These are phyloP conservation scores for Lasioglossum figueresi DNA, from an alignment of 2,888 invertebrate species.

Conservation along the genomic window DNA sequence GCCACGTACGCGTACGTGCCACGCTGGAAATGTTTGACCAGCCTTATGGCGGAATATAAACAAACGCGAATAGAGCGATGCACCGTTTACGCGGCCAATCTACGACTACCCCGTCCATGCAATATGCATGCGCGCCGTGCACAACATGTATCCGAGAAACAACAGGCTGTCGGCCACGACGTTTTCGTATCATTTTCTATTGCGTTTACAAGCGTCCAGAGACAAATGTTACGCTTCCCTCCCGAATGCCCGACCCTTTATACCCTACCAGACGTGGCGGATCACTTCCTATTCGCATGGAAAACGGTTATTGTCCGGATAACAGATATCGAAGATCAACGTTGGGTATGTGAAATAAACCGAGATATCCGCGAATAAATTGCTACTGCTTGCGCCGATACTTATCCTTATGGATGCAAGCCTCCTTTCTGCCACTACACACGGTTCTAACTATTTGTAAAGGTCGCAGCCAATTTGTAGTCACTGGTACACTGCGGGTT, in stretches of 20 bases:
- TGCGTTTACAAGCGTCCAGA: neutral
- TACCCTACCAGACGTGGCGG: neutral
- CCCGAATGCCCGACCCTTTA: neutral
- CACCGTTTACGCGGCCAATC: neutral
- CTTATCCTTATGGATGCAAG: neutral
- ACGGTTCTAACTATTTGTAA: too few relatives aligned
- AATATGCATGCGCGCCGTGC: neutral
- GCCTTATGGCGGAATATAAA: conserved; percentile 14
- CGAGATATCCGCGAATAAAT: neutral
- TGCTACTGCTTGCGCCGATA: neutral
- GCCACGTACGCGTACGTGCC: neutral
- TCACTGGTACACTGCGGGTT: neutral
- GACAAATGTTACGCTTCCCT: neutral
- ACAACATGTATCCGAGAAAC: neutral
- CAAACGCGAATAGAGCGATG: conserved; percentile 21
- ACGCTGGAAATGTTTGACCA: conserved; percentile 37
- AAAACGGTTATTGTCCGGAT: neutral
- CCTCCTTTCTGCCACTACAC: neutral
- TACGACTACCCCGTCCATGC: neutral
- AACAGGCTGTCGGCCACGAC: neutral
- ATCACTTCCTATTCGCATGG: neutral
- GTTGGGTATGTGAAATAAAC: neutral
- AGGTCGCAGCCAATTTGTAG: neutral
- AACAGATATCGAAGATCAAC: neutral
- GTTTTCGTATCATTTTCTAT: neutral